Percentiles rank a stretch among this genome's conserved stretches.
Evolutionary conservation across 2,888 invertebrate species (phyloP).

Genomic region (Macrophya annulata): DNA sequence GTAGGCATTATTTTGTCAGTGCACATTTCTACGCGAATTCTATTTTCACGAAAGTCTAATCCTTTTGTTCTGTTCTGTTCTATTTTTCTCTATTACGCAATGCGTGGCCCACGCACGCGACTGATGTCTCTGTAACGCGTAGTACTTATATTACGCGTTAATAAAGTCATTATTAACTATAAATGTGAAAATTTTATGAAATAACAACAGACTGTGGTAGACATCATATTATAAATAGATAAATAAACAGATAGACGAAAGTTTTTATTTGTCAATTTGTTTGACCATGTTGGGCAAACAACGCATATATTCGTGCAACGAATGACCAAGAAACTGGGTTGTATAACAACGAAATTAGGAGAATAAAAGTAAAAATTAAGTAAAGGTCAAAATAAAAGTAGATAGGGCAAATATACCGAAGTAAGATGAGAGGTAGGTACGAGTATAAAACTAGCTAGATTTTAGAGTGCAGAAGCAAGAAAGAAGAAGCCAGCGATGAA

Average conservation of each 20-base stretch:
- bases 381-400: not conserved
- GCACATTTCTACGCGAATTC: constrained; percentile 23
- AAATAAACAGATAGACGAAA: not conserved
- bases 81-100: not conserved
- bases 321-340: no score
- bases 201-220: not conserved
- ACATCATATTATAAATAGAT: not conserved
- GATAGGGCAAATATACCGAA: no score
- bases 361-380: not conserved
- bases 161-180: not conserved
- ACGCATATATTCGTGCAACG: not conserved
- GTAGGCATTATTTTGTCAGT: not conserved
- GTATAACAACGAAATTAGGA: not conserved
- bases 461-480: no score
- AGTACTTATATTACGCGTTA: constrained; percentile 9
- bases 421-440: no score
- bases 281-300: not conserved
- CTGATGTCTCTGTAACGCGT: not conserved
- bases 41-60: constrained; percentile 25
- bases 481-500: not conserved
- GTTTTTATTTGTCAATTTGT: not conserved
- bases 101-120: not conserved
- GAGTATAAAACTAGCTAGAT: no score
- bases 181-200: not conserved
- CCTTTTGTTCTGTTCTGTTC: not conserved